Evolutionary conservation across 2,888 invertebrate genomes (phyloP), one percentile per base, ranked within the genome.

Genomic region (Trichogramma dendrolimi): DNA sequence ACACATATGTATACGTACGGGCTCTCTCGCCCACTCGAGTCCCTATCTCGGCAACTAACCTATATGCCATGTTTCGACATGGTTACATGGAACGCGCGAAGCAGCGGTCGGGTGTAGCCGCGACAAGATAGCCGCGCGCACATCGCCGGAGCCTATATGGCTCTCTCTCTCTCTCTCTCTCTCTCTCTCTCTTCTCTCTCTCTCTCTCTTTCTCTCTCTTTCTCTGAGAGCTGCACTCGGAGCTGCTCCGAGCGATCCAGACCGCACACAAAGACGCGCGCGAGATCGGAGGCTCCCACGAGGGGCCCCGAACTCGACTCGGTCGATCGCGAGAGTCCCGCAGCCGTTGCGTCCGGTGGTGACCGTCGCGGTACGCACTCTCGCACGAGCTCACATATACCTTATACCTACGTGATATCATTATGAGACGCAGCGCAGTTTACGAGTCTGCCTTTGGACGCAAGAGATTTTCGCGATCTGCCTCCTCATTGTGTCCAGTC

Each of bases 391-490:
- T 14, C 14, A 14, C 14, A 2, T 14, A 14, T 14, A 14, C 14
- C 14, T 2, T n/a, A n/a, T n/a, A 70, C 71, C 70, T 69, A 68
- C 67, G 72, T 75, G 74, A 74, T 73, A 74, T 75, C 73, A 70
- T 71, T 71, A 70, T 71, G 66, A 75, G 70, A 68, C 70, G 69
- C 73, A 75, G 71, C 71, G 72, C 70, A 10, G 50, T 67, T 59
- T 62, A 53, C 58, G 60, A 52, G 55, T 39, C 27, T 14, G 5
- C 6, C 4, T 7, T 7, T 3, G 43, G 4, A 43, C 27, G 55
- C 53, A 48, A n/a, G 49, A 5, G 46, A 58, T 50, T 59, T 62
- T 57, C 57, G 55, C 42, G 54, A 49, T 47, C 39, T 42, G 27
- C 10, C 46, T 8, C 6, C 51, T 14, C 14, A 14, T 11, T n/a